Evolutionary conservation across 1,140 invertebrate genomes (phyloP).

Genomic region (Drosophila fuyamai): DNA sequence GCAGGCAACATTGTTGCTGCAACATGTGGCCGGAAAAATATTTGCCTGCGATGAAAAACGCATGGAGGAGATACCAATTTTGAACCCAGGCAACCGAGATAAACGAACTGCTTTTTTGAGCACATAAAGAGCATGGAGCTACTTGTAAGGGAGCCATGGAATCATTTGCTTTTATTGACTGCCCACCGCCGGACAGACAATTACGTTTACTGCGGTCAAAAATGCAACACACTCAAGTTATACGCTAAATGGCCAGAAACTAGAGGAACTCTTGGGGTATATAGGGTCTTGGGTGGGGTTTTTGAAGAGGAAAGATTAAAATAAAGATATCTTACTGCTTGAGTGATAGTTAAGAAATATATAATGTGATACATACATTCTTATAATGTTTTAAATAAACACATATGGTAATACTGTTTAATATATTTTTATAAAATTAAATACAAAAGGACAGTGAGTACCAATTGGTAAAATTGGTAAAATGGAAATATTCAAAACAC

Average conservation of each 20-base stretch:
- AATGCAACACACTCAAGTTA: conserved; percentile 63
- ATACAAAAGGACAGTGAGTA: no score
- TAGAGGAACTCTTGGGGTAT: not conserved
- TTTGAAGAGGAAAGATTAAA: not conserved
- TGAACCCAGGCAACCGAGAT: conserved; percentile 34
- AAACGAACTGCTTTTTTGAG: conserved; percentile 43
- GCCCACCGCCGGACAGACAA: conserved; percentile 68
- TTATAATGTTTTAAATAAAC: no score
- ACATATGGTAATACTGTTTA: no score
- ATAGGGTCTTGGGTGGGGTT: not conserved
- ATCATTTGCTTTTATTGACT: conserved; percentile 75
- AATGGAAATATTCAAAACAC: not conserved
- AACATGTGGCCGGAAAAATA: conserved; percentile 47
- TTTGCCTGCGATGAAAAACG: conserved; percentile 12
- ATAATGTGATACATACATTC: no score
- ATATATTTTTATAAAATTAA: no score
- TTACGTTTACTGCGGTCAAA: conserved; percentile 79
- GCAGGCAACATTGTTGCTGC: conserved; percentile 67
- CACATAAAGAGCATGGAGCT: conserved; percentile 32
- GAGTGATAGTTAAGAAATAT: no score
- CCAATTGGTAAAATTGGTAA: no score
- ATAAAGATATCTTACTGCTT: no score
- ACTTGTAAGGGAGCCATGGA: conserved; percentile 57
- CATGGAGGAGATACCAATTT: not conserved
- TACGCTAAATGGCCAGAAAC: conserved; percentile 26